Percentiles rank a stretch among this genome's conserved stretches.
phyloP scores from a whole-genome alignment of 2,888 invertebrate genomes.

The Colletes collaris region DNA sequence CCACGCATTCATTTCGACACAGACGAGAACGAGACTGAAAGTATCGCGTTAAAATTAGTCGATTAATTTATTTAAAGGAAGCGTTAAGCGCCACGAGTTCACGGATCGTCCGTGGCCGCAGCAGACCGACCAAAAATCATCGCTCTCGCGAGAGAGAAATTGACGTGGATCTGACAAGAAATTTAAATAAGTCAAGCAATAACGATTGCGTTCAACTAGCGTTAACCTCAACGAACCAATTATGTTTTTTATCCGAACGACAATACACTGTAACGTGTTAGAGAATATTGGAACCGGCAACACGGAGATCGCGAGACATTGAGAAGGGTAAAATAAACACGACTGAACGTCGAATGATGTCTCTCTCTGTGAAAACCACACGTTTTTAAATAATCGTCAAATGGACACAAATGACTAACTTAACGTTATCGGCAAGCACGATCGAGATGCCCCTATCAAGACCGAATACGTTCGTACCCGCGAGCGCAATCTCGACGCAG shows the following conservation, averaged over 20 bases:
- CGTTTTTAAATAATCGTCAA: slow-evolving; percentile 43
- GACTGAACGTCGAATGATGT: slow-evolving; percentile 10
- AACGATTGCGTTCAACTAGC: slow-evolving; percentile 24
- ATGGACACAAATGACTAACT: slow-evolving; percentile 75
- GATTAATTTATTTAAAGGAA: slow-evolving; percentile 53
- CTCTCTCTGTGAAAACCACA: slow-evolving; percentile 1
- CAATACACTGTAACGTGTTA: slow-evolving; percentile 44
- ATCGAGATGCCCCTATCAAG: slow-evolving; percentile 84
- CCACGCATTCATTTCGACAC: slow-evolving; percentile 23
- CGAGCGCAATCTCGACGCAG: slow-evolving; percentile 77
- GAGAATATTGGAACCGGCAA: neutral
- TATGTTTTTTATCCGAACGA: slow-evolving; percentile 49
- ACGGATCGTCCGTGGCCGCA: neutral
- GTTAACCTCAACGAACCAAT: slow-evolving; percentile 43
- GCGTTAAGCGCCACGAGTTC: neutral
- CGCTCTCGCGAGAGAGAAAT: neutral
- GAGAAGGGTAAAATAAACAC: neutral
- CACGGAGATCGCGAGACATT: neutral
- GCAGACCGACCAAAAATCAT: slow-evolving; percentile 11
- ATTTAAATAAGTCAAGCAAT: slow-evolving; percentile 17
- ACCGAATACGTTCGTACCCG: slow-evolving; percentile 82
- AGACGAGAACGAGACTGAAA: slow-evolving; percentile 57
- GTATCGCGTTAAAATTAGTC: slow-evolving; percentile 39
- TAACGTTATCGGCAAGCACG: slow-evolving; percentile 68
- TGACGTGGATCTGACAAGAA: neutral